Evolutionary conservation across 1,140 invertebrate genomes (phyloP).

Genomic region (Manduca sexta): DNA sequence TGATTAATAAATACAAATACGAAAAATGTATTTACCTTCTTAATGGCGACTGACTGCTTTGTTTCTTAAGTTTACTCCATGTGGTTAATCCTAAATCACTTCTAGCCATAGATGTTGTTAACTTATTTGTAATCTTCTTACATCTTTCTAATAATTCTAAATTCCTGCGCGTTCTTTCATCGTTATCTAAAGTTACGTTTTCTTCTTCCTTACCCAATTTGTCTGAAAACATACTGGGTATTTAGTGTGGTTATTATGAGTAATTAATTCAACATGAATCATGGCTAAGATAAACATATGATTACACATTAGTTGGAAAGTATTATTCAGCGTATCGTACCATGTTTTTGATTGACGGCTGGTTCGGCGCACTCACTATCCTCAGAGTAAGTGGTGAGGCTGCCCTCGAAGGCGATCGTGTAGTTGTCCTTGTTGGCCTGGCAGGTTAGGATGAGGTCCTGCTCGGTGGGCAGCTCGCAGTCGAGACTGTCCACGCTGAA

Average conservation of each 20-base stretch:
- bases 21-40: constrained; percentile 44
- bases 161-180: constrained; percentile 72
- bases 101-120: constrained; percentile 85
- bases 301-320: constrained; percentile 27
- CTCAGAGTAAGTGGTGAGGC: constrained; percentile 88
- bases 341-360: constrained; percentile 68
- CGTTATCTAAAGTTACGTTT: constrained; percentile 60
- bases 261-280: constrained; percentile 25
- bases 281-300: constrained; percentile 23
- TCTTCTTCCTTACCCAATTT: constrained; percentile 63
- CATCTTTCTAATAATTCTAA: constrained; percentile 71
- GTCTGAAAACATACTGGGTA: constrained; percentile 52
- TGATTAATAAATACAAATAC: background rate
- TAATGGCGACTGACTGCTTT: constrained; percentile 65
- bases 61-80: constrained; percentile 87
- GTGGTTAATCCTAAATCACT: constrained; percentile 89
- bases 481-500: constrained; percentile 94
- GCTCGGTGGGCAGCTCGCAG: constrained; percentile 83
- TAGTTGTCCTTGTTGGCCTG: constrained; percentile 95
- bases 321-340: constrained; percentile 20
- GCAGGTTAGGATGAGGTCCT: constrained; percentile 90
- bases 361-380: constrained; percentile 76
- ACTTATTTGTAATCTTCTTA: constrained; percentile 69
- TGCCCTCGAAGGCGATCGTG: constrained; percentile 94
- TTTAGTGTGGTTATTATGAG: constrained; percentile 35